Evolutionary conservation across 1,140 invertebrate genomes (phyloP).

Genomic region (Drosophila pectinifera): DNA sequence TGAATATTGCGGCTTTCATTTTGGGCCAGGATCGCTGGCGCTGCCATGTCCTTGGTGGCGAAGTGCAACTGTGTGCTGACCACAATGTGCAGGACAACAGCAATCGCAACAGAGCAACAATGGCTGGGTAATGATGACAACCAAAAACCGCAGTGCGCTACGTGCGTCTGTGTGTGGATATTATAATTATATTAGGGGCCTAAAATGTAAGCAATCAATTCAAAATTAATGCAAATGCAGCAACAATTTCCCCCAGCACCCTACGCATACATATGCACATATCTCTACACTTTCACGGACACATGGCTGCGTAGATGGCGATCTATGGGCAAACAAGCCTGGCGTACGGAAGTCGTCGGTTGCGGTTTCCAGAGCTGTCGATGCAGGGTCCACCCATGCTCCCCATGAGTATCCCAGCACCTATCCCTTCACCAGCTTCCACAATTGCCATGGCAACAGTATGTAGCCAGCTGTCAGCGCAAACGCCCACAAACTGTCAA

Average conservation of each 20-base stretch:
- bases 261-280: neutral
- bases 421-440: neutral
- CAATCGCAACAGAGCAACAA: conserved; percentile 58
- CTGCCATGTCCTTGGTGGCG: conserved; percentile 49
- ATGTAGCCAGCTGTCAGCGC: conserved; percentile 77
- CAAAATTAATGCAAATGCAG: conserved; percentile 83
- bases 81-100: conserved; percentile 62
- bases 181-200: conserved; percentile 81
- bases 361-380: conserved; percentile 72
- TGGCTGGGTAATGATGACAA: conserved; percentile 78
- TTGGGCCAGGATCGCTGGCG: conserved; percentile 41
- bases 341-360: conserved; percentile 78
- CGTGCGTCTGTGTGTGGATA: conserved; percentile 56
- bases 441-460: conserved; percentile 69
- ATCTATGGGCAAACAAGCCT: conserved; percentile 70
- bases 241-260: conserved; percentile 59
- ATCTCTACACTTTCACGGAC: neutral
- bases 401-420: too few relatives aligned
- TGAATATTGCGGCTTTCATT: conserved; percentile 36
- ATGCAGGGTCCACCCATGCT: conserved; percentile 13
- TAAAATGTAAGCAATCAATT: conserved; percentile 82
- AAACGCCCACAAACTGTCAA: conserved; percentile 84
- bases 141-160: conserved; percentile 67
- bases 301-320: conserved; percentile 27
- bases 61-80: conserved; percentile 56